Evolutionary conservation across 2,888 invertebrate genomes (phyloP).

Genomic region (Lasioglossum lativentre): DNA sequence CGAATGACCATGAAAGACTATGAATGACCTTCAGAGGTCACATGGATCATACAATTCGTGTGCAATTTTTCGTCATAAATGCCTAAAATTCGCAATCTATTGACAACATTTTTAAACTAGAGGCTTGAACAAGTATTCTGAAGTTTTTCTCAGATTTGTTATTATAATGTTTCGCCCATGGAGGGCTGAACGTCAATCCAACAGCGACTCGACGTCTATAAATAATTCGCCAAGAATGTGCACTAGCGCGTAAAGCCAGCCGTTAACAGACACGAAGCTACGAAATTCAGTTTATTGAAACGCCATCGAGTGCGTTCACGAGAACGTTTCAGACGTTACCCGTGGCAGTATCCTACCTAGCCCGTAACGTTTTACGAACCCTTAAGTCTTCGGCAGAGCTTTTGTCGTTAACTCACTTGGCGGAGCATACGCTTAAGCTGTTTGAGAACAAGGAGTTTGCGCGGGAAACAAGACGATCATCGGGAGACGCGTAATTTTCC

Average conservation of each 20-base stretch:
- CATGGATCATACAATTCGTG: too few species aligned
- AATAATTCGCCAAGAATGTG: too few species aligned
- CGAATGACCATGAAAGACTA: too few species aligned
- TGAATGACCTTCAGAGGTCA: too few species aligned
- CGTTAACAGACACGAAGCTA: not conserved
- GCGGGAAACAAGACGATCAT: not conserved
- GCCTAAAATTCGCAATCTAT: too few species aligned
- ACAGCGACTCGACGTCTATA: too few species aligned
- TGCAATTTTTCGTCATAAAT: too few species aligned
- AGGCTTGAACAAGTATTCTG: too few species aligned
- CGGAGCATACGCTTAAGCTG: not conserved
- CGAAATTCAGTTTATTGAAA: conserved; percentile 26
- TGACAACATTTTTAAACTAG: too few species aligned
- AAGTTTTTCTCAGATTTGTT: too few species aligned
- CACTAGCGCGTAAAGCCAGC: not conserved
- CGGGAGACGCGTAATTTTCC: not conserved
- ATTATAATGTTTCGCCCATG: too few species aligned
- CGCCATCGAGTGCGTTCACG: conserved; percentile 2
- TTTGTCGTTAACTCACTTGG: not conserved
- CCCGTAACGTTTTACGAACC: conserved; percentile 29
- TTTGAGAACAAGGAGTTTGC: not conserved
- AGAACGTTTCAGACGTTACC: conserved; percentile 20
- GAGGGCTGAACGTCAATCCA: too few species aligned
- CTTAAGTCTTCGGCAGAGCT: conserved; percentile 23
- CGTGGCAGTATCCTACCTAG: not conserved